Percentiles rank a stretch among this genome's conserved stretches.
Conservation (phyloP, 2,888 invertebrate genomes). For the Agriopis marginaria region DNA sequence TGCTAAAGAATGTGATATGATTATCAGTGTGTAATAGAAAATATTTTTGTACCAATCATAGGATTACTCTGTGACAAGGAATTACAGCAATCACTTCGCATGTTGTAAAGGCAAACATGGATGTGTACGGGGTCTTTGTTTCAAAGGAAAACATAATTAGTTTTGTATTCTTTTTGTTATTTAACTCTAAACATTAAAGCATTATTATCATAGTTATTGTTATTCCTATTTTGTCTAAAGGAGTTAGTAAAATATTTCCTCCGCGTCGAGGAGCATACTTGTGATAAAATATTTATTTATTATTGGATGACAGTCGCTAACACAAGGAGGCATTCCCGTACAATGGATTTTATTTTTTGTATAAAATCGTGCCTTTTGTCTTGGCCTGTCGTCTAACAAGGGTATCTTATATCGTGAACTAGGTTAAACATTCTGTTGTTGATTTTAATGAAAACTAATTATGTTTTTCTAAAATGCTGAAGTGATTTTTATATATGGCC, state of each 20-base stretch:
- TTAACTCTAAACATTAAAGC: conserved; percentile 43
- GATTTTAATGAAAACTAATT: conserved; percentile 72
- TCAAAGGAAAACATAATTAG: conserved; percentile 83
- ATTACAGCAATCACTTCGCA: conserved; percentile 61
- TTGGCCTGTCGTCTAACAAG: conserved; percentile 85
- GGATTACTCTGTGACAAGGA: conserved; percentile 77
- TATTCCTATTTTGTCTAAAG: conserved; percentile 53
- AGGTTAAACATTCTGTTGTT: conserved; percentile 72
- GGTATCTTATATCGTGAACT: conserved; percentile 77
- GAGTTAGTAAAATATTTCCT: conserved; percentile 61
- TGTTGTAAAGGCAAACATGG: conserved; percentile 72
- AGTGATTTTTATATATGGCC: conserved; percentile 75
- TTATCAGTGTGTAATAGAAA: conserved; percentile 67
- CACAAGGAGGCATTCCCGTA: conserved; percentile 83
- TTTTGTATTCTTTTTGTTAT: conserved; percentile 53
- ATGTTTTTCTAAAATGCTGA: conserved; percentile 78
- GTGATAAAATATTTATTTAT: conserved; percentile 82
- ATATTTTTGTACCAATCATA: conserved; percentile 71
- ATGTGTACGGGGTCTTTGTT: conserved; percentile 85
- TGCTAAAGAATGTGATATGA: conserved; percentile 74
- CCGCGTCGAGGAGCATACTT: conserved; percentile 66
- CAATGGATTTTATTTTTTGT: conserved; percentile 84
- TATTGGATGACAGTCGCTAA: conserved; percentile 84
- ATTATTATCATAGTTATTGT: conserved; percentile 46
- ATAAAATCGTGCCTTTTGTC: conserved; percentile 85